Base-by-base conservation (phyloP, 2,113 vertebrate genomes). In the Oryzias celebensis region DNA sequence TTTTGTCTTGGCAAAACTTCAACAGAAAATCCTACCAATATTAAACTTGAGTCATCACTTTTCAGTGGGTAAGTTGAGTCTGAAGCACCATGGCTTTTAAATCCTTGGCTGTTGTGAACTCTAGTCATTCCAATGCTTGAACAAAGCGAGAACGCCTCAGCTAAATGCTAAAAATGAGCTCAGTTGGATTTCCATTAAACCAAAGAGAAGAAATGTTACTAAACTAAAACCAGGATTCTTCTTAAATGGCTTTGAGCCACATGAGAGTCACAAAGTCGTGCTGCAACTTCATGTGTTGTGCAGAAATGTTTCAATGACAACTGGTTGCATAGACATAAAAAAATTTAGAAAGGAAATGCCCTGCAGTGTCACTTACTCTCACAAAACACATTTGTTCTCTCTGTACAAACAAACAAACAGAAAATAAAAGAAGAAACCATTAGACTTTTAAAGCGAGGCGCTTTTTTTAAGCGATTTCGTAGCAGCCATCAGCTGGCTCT, bases 281-380 rank as follows among this genome's bases (percentile, higher is more conserved):
- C 74, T 75, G 71, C 58, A 47, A 78, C 71, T 65, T 64, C 56
- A 58, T 54, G 47, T 56, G 69, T 58, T 80, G 82, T 85, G 86
- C 83, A 86, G 81, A 85, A 60, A 73, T 31, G 15, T 31, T 23
- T 62, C 75, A 76, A 77, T 53, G 79, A 62, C 75, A 53, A 46
- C 22, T 57, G 62, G 54, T 85, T 89, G 84, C 87, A 90, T 88
- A 90, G 87, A 77, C 63, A 61, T 3, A 12, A 36, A 36, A 36
- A 10, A 36, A 36, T 10, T 10, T 10, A 36, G 36, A 36, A 75
- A 77, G 64, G 52, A 55, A 82, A 88, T 81, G 78, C 75, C 83
- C 73, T 28, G 31, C 62, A 41, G 44, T 63, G 44, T 58, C 68
- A 53, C 36, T 58, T 76, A 64, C 26, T 28, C 7, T 28, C 45